These are phyloP conservation scores for Schlechtendalia chinensis DNA, from an alignment of 1,140 invertebrate genomes.

Conservation along the genomic window DNA sequence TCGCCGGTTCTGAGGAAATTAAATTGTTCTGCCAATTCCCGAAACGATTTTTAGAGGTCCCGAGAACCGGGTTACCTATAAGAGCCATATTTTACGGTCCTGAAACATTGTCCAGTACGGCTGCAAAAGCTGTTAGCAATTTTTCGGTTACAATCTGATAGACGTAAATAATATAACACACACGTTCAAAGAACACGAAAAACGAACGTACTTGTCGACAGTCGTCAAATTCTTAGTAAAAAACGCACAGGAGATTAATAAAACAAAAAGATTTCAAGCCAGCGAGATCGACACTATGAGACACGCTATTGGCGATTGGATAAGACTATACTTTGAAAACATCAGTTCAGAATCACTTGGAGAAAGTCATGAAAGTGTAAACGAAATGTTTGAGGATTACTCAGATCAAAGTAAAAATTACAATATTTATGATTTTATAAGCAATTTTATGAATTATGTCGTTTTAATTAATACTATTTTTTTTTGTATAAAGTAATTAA, in stretches of 20 bases:
- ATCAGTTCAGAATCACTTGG: background rate
- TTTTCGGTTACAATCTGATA: background rate
- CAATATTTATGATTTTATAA: too few relatives aligned
- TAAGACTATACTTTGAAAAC: background rate
- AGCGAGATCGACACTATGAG: background rate
- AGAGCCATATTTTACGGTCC: slow-evolving; percentile 32
- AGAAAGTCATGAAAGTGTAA: background rate
- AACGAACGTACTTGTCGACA: background rate
- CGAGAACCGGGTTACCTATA: background rate
- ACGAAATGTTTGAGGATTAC: background rate
- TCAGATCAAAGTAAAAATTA: background rate
- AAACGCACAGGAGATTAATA: too few relatives aligned
- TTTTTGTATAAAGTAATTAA: too few relatives aligned
- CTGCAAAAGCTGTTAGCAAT: background rate
- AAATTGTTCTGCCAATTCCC: background rate
- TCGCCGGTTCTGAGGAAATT: background rate
- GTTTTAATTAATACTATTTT: too few relatives aligned
- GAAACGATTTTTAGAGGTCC: background rate
- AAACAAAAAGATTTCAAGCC: too few relatives aligned
- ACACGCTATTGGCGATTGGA: background rate
- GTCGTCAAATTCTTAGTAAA: background rate
- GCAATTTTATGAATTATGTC: too few relatives aligned
- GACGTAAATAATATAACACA: background rate
- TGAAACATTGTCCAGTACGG: background rate
- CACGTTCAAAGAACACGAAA: background rate